phyloP scores from a whole-genome alignment of 2,888 invertebrate genomes.

The Euspilapteryx auroguttella region DNA sequence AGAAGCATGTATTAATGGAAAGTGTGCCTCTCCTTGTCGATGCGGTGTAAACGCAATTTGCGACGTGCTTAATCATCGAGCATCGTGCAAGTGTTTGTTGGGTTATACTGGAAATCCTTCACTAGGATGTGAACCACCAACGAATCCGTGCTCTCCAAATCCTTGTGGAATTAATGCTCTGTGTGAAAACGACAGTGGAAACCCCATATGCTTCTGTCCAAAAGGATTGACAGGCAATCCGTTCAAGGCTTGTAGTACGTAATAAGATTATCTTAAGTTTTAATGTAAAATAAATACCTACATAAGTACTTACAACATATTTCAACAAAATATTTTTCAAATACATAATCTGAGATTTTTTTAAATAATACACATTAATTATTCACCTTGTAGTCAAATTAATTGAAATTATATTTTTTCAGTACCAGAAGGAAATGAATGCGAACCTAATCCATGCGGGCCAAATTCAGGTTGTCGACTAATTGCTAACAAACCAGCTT shows the following conservation, averaged over 20 bases:
- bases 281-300: slow-evolving; percentile 1
- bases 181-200: slow-evolving; percentile 83
- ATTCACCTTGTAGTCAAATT: slow-evolving; percentile 2
- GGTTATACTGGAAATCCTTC: slow-evolving; percentile 81
- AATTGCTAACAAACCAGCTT: slow-evolving; percentile 73
- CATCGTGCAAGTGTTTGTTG: slow-evolving; percentile 78
- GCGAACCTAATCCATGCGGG: slow-evolving; percentile 82
- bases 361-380: background rate
- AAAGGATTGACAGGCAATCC: slow-evolving; percentile 90
- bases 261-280: too few species aligned
- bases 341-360: background rate
- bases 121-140: slow-evolving; percentile 71
- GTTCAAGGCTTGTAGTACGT: slow-evolving; percentile 87
- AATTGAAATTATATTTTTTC: slow-evolving; percentile 17
- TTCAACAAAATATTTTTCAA: background rate
- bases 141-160: slow-evolving; percentile 79
- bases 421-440: slow-evolving; percentile 89
- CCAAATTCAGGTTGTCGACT: slow-evolving; percentile 80
- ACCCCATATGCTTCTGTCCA: slow-evolving; percentile 87
- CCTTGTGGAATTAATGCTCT: slow-evolving; percentile 87
- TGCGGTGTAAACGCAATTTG: slow-evolving; percentile 83
- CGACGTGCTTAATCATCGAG: slow-evolving; percentile 76
- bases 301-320: background rate
- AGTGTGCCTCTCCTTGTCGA: slow-evolving; percentile 75
- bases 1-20: slow-evolving; percentile 77